Percentiles rank a stretch among this genome's conserved stretches.
These are phyloP conservation scores for Rousettus leschenaultii DNA, from an alignment of 2,113 vertebrate species.

Conservation along the genomic window DNA sequence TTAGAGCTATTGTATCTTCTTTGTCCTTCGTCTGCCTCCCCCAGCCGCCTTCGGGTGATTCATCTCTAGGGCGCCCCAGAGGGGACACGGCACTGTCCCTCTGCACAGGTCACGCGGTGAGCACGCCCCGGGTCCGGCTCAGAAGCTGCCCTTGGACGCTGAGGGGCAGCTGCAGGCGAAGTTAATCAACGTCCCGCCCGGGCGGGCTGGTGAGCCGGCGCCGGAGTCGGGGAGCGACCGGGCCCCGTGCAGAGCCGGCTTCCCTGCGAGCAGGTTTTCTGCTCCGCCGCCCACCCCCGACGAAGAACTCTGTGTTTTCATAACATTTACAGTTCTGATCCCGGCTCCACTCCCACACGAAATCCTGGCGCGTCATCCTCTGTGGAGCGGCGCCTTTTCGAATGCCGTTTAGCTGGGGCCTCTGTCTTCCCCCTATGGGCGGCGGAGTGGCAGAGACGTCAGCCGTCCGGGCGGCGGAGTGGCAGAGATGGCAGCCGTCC, in stretches of 20 bases:
- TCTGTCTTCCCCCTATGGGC: conserved; percentile 32
- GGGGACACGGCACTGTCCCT: neutral
- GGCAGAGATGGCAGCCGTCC: neutral
- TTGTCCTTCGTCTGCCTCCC: conserved; percentile 22
- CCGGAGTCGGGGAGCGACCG: accelerated
- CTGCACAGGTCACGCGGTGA: neutral
- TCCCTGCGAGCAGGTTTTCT: neutral
- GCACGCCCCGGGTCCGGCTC: neutral
- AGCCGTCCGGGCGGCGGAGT: neutral
- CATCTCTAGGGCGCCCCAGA: conserved; percentile 2
- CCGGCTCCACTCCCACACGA: neutral
- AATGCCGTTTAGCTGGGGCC: conserved; percentile 15
- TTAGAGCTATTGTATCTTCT: neutral
- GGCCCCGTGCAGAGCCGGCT: accelerated
- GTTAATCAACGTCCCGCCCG: neutral
- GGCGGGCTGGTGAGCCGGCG: neutral
- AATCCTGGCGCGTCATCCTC: conserved; percentile 65
- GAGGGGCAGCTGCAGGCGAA: neutral
- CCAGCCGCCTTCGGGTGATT: neutral
- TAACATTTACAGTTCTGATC: conserved; percentile 14
- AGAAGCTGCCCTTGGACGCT: neutral
- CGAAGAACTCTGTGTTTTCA: neutral
- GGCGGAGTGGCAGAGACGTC: neutral
- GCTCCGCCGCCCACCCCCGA: neutral
- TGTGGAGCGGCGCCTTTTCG: neutral